These are phyloP conservation scores for Diorhabda carinulata DNA, from an alignment of 1,140 invertebrate genomes.

Conservation along the genomic window DNA sequence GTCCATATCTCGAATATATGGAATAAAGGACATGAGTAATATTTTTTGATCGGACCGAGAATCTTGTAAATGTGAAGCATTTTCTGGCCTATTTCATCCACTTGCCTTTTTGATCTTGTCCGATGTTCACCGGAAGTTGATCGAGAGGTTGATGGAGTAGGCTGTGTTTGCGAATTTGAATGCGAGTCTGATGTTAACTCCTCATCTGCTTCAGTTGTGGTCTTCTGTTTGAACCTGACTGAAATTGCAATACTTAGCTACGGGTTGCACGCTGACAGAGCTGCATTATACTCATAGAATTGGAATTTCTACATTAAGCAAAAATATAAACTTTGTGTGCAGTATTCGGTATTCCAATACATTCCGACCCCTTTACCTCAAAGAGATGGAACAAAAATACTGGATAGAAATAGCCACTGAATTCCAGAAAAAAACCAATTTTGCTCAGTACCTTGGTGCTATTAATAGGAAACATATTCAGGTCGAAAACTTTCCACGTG, in stretches of 20 bases:
- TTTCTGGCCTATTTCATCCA: slow-evolving; percentile 4
- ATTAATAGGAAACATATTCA: slow-evolving; percentile 36
- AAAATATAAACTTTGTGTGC: slow-evolving; percentile 38
- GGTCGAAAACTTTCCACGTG: slow-evolving; percentile 27
- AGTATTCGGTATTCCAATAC: no score
- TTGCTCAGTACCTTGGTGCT: slow-evolving; percentile 41
- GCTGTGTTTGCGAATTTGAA: not conserved
- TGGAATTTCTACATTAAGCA: slow-evolving; percentile 36
- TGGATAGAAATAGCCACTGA: slow-evolving; percentile 38
- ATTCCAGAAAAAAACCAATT: slow-evolving; percentile 40
- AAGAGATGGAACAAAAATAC: slow-evolving; percentile 30
- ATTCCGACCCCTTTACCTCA: slow-evolving; percentile 32
- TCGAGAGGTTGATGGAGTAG: slow-evolving; percentile 9
- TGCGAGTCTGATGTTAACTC: no score
- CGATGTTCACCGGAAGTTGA: slow-evolving; percentile 9
- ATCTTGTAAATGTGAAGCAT: not conserved
- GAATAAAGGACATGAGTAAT: slow-evolving; percentile 18
- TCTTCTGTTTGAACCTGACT: no score
- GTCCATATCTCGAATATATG: slow-evolving; percentile 21
- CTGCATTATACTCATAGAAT: slow-evolving; percentile 42
- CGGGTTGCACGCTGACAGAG: slow-evolving; percentile 39
- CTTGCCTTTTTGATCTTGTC: slow-evolving; percentile 19
- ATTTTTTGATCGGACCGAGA: slow-evolving; percentile 18
- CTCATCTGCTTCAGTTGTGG: no score
- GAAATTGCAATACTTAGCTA: not conserved